Evolutionary conservation across 2,797 vertebrate genomes (phyloP).

Genomic region (Anomalospiza imberbis): DNA sequence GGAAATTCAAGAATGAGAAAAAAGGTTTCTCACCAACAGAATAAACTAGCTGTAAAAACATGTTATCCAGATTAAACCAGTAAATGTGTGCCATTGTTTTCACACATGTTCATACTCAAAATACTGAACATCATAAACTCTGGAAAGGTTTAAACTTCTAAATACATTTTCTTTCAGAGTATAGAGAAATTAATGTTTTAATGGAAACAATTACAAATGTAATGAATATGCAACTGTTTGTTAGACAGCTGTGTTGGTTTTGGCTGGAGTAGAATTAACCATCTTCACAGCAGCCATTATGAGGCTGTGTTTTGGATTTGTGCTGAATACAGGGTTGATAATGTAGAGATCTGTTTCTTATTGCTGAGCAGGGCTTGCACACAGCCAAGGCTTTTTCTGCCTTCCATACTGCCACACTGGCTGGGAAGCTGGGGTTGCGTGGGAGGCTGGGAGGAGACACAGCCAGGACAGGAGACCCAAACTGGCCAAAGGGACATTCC

Average conservation of each 20-base stretch:
- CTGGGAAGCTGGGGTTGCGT: accelerated
- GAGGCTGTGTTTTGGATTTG: not conserved
- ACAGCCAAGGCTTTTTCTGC: not conserved
- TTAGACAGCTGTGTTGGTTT: not conserved
- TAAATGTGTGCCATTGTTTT: not conserved
- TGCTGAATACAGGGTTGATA: not conserved
- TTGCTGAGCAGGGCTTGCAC: not conserved
- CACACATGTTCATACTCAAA: not conserved
- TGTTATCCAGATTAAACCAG: not conserved
- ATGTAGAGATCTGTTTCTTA: not conserved
- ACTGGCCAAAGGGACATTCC: not conserved
- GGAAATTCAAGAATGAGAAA: not conserved
- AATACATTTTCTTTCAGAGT: not conserved
- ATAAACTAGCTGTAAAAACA: not conserved
- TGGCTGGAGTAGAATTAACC: not conserved
- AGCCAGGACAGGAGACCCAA: not conserved
- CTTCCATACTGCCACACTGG: not conserved
- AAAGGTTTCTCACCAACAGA: not conserved
- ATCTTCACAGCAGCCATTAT: not conserved
- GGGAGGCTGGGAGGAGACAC: not conserved
- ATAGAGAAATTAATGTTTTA: not conserved
- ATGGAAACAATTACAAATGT: not conserved
- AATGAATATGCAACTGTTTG: not conserved
- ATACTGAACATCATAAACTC: not conserved
- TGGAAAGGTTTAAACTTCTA: not conserved